A percentile compares a stretch with the other conserved stretches of the same genome.
Conservation (phyloP, 2,888 invertebrate genomes). For the Prosopocoilus inquinatus region DNA sequence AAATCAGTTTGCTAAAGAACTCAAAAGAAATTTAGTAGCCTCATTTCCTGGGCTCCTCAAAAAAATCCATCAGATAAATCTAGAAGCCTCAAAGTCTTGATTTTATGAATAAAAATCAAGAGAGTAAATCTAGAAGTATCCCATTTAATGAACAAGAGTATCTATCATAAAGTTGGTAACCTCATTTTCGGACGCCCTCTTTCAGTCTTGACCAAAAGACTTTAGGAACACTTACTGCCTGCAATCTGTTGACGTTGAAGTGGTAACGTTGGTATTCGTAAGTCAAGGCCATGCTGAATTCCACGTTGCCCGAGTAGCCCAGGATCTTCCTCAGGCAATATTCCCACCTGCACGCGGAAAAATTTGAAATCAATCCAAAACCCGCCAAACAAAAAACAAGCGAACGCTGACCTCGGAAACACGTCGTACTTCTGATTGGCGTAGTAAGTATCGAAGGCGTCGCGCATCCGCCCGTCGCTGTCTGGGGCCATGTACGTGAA, state of each 20-base stretch:
- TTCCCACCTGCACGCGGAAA: conserved; percentile 34
- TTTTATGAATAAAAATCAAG: no score
- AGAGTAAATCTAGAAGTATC: no score
- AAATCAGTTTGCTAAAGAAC: no score
- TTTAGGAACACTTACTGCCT: conserved; percentile 32
- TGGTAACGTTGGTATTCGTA: conserved; percentile 43
- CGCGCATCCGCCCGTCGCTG: conserved; percentile 39
- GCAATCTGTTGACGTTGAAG: conserved; percentile 41
- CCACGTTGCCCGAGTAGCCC: conserved; percentile 36
- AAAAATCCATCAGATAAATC: no score
- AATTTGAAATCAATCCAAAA: background rate
- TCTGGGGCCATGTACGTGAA: conserved; percentile 45
- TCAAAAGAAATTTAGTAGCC: no score
- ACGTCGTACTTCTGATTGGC: conserved; percentile 29
- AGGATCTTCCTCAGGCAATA: conserved; percentile 47
- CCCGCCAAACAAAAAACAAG: background rate
- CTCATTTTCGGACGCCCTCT: no score
- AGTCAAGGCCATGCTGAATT: conserved; percentile 45
- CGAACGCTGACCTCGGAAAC: conserved; percentile 34
- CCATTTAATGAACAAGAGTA: no score
- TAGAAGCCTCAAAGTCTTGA: no score
- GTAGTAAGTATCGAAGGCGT: conserved; percentile 41
- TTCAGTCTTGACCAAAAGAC: background rate
- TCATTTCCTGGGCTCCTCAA: no score
- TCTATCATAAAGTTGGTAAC: no score